Percentiles rank a stretch among this genome's conserved stretches.
Evolutionary conservation across 2,797 vertebrate species (phyloP).

Genomic region (Triplophysa bombifrons): DNA sequence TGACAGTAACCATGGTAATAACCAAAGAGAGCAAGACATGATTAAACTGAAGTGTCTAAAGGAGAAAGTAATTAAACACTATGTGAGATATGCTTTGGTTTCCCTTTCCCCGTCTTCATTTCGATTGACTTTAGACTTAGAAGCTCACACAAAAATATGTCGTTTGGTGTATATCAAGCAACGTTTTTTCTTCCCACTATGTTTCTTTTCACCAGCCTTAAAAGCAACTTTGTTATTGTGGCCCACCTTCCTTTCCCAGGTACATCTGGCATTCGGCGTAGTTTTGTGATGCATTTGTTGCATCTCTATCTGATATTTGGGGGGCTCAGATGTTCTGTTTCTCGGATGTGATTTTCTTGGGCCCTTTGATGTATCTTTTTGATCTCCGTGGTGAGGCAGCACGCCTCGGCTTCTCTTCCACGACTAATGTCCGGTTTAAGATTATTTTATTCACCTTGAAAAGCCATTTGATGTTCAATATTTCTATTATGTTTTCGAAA

Average conservation of each 20-base stretch:
- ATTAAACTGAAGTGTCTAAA: constrained; percentile 34
- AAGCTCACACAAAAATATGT: constrained; percentile 13
- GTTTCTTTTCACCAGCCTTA: constrained; percentile 4
- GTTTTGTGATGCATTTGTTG: constrained; percentile 26
- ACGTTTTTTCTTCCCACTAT: background rate
- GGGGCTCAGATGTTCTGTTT: constrained; percentile 35
- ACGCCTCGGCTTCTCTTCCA: constrained; percentile 22
- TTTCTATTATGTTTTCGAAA: constrained; percentile 40
- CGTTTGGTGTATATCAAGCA: constrained; percentile 33
- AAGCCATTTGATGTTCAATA: constrained; percentile 43
- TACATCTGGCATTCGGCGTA: background rate
- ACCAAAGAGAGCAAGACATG: constrained; percentile 27
- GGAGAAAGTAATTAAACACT: constrained; percentile 40
- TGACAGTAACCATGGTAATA: constrained; percentile 51
- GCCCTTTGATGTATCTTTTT: constrained; percentile 54
- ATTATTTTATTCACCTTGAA: constrained; percentile 17
- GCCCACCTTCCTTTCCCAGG: constrained; percentile 28
- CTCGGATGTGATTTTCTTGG: constrained; percentile 19
- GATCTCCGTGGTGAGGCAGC: constrained; percentile 43
- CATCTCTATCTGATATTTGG: constrained; percentile 16
- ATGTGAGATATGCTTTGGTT: constrained; percentile 22
- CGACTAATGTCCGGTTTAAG: constrained; percentile 32
- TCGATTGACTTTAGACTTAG: constrained; percentile 23
- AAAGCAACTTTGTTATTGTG: constrained; percentile 32
- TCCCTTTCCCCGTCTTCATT: constrained; percentile 13